Evolutionary conservation across 2,888 invertebrate species (phyloP).

Genomic region (Rapana venosa): DNA sequence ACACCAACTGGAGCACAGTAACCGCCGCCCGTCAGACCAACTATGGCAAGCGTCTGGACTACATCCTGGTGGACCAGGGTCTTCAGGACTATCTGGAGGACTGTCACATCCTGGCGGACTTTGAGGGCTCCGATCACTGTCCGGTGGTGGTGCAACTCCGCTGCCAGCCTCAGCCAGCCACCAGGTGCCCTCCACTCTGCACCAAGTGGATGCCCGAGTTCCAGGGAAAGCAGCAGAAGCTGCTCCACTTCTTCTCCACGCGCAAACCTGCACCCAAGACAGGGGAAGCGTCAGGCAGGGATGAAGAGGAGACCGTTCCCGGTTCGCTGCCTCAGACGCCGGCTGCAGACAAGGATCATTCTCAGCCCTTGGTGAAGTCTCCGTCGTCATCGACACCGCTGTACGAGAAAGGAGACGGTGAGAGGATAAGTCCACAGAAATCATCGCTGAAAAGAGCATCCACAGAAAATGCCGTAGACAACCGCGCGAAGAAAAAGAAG

Average conservation of each 20-base stretch:
- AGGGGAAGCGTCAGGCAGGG: background rate
- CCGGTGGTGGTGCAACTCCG: constrained; percentile 78
- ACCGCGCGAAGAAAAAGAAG: constrained; percentile 50
- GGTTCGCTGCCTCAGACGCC: background rate
- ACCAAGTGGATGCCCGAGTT: constrained; percentile 80
- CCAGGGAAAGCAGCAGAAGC: constrained; percentile 76
- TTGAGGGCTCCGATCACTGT: constrained; percentile 81
- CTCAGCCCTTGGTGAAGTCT: background rate
- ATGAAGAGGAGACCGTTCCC: no score
- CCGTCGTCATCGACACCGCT: background rate
- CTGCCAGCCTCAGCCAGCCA: constrained; percentile 62
- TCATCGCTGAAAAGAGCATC: constrained; percentile 27
- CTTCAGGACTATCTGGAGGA: constrained; percentile 60
- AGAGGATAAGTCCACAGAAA: background rate
- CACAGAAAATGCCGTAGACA: background rate
- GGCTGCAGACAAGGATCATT: background rate
- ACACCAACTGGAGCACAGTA: constrained; percentile 80
- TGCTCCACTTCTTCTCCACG: constrained; percentile 70
- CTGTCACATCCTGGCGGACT: constrained; percentile 71
- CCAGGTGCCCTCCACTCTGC: constrained; percentile 77
- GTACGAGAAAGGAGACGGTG: background rate
- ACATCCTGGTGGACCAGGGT: constrained; percentile 77
- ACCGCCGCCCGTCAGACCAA: constrained; percentile 79
- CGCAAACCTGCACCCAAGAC: background rate
- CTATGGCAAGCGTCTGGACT: constrained; percentile 80